Evolutionary conservation across 2,888 invertebrate genomes (phyloP).

Genomic region (Mesoligia furuncula): DNA sequence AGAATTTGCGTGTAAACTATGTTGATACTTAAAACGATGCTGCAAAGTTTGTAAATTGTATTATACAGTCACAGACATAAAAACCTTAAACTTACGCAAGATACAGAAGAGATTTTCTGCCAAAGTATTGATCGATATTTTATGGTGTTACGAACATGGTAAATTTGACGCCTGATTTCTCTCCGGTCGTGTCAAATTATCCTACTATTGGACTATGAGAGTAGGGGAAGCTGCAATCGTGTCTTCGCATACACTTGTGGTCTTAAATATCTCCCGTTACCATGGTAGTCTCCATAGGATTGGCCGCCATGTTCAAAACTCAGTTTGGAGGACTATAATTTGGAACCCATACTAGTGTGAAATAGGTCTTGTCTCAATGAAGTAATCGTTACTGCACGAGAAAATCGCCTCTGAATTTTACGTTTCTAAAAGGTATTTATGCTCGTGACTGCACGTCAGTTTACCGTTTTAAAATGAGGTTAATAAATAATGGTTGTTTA

Average conservation of each 20-base stretch:
- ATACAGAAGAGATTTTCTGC: background rate
- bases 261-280: background rate
- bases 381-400: background rate
- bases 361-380: background rate
- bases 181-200: background rate
- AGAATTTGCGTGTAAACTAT: conserved; percentile 30
- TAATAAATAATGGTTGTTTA: conserved; percentile 66
- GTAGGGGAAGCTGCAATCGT: background rate
- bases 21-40: conserved; percentile 26
- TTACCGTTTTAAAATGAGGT: background rate
- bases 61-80: background rate
- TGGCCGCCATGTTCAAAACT: background rate
- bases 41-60: conserved; percentile 5
- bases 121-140: background rate
- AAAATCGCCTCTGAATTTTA: background rate
- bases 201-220: background rate
- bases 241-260: background rate
- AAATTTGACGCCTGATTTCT: background rate
- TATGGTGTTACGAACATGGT: background rate
- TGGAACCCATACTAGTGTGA: background rate
- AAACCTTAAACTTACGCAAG: background rate
- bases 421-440: background rate
- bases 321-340: background rate
- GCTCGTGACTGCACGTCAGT: background rate
- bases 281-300: background rate